phyloP scores from a whole-genome alignment of 2,113 vertebrate genomes.

The Oncorhynchus kisutch region DNA sequence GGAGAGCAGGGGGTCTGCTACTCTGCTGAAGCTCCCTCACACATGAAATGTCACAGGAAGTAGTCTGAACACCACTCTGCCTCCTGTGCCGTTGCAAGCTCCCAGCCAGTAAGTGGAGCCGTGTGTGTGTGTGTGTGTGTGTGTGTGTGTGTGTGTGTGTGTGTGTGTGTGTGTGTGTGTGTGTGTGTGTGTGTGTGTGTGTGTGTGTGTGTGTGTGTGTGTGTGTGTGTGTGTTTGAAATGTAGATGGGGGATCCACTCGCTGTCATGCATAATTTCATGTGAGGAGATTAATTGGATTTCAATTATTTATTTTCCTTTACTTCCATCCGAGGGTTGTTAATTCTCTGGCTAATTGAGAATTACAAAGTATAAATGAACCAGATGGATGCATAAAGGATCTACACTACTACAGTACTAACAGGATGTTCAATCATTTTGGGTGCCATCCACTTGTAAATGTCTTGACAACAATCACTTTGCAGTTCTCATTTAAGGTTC shows the following conservation, averaged over 20 bases:
- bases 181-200: too few species aligned
- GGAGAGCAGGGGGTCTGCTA: constrained; percentile 33
- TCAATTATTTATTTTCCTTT: constrained; percentile 6
- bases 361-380: neutral
- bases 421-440: neutral
- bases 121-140: too few species aligned
- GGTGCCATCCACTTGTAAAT: neutral
- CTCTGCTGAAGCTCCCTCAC: constrained; percentile 33
- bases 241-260: constrained; percentile 10
- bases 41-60: constrained; percentile 57
- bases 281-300: neutral
- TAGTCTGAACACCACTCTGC: constrained; percentile 8
- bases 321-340: neutral
- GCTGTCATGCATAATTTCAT: constrained; percentile 12
- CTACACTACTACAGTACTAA: neutral
- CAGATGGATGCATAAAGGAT: neutral
- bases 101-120: neutral
- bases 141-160: neutral
- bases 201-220: too few species aligned
- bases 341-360: neutral
- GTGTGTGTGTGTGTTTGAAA: constrained; percentile 3
- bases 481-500: constrained; percentile 6
- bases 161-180: constrained; percentile 1
- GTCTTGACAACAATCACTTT: neutral
- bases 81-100: constrained; percentile 2